Conservation (phyloP, 2,113 vertebrate genomes). For the Tilapia sparmanii region DNA sequence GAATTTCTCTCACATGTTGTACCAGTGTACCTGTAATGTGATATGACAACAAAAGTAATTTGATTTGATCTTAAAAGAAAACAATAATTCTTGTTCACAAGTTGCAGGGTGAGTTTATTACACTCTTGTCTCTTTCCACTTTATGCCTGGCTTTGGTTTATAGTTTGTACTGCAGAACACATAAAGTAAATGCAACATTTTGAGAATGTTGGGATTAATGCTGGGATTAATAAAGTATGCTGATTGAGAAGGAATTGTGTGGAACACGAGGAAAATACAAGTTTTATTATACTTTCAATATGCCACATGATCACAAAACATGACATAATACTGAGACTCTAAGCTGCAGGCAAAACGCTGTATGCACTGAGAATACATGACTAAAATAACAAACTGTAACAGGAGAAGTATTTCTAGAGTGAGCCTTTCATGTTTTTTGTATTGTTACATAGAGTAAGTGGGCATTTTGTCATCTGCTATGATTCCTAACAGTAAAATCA, state of each 20-base stretch:
- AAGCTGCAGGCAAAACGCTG: background rate
- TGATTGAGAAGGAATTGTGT: background rate
- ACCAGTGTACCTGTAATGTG: background rate
- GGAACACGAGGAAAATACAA: background rate
- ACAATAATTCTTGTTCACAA: background rate
- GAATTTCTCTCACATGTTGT: accelerated
- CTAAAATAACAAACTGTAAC: accelerated
- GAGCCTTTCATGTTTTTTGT: accelerated
- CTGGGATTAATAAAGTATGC: background rate
- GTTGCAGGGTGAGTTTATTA: background rate
- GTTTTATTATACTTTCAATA: background rate
- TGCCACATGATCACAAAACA: background rate
- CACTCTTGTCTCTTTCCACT: background rate
- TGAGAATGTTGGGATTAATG: background rate
- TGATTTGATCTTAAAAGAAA: background rate
- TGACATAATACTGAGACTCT: background rate
- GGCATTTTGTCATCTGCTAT: background rate
- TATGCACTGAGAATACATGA: background rate
- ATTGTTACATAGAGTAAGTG: background rate
- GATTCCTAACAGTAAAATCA: accelerated
- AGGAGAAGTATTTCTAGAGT: background rate
- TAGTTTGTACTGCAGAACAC: background rate
- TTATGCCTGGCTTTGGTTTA: background rate
- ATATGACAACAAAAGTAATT: background rate
- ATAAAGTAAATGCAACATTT: background rate